phyloP scores from a whole-genome alignment of 2,888 invertebrate species.

The Cataglyphis cursor region DNA sequence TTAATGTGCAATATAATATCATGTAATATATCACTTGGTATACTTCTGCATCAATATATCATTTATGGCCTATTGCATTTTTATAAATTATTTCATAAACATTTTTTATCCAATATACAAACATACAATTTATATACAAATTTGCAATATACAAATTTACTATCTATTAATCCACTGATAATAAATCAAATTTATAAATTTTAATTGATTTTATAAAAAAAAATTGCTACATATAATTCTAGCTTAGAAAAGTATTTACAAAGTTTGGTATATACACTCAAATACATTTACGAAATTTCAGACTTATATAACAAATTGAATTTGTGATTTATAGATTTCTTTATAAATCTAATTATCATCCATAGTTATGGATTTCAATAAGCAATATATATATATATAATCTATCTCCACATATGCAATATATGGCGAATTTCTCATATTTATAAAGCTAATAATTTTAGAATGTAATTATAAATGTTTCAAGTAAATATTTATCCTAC shows the following conservation, averaged over 20 bases:
- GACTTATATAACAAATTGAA: background rate
- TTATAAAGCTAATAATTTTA: slow-evolving; percentile 49
- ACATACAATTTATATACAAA: slow-evolving; percentile 2
- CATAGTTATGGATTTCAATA: slow-evolving; percentile 9
- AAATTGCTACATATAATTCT: slow-evolving; percentile 13
- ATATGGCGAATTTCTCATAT: slow-evolving; percentile 30
- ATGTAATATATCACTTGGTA: background rate
- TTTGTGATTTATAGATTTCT: slow-evolving; percentile 7
- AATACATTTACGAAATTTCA: background rate
- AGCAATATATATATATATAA: background rate
- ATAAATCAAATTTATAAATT: slow-evolving; percentile 5
- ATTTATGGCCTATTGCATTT: background rate
- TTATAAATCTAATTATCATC: slow-evolving; percentile 14
- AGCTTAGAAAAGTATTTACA: slow-evolving; percentile 43
- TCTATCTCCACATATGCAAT: slow-evolving; percentile 4
- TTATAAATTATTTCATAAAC: background rate
- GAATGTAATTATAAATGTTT: slow-evolving; percentile 44
- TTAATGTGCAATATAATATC: background rate
- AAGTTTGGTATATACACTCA: slow-evolving; percentile 2
- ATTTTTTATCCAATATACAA: background rate
- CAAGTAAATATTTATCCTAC: slow-evolving; percentile 35
- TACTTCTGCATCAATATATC: slow-evolving; percentile 1
- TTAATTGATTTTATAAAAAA: background rate
- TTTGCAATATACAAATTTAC: slow-evolving; percentile 22
- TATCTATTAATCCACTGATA: slow-evolving; percentile 15